Conservation (phyloP, 1,140 invertebrate genomes). For the Lepidurus apus region DNA sequence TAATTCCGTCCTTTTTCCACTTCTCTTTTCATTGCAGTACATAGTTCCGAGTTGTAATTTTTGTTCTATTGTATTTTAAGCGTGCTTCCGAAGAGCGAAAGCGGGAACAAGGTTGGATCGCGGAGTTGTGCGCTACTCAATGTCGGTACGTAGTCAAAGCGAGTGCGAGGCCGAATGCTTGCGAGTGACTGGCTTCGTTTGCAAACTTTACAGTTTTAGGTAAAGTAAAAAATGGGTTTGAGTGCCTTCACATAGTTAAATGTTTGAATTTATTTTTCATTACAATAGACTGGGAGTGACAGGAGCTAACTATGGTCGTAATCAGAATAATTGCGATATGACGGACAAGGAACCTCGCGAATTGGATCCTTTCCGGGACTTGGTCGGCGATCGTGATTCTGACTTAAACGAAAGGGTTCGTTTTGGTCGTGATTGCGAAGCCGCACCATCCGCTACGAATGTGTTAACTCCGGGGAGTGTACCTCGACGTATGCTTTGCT, state of each 20-base stretch:
- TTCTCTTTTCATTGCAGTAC: not conserved
- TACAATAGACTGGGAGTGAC: not conserved
- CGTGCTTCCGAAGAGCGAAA: constrained; percentile 65
- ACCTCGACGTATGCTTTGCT: not conserved
- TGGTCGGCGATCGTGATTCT: constrained; percentile 66
- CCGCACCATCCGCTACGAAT: not conserved
- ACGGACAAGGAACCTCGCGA: constrained; percentile 59
- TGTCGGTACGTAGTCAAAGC: constrained; percentile 58
- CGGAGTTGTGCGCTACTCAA: constrained; percentile 57
- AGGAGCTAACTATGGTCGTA: constrained; percentile 27
- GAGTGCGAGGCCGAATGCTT: constrained; percentile 68
- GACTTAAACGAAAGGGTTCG: constrained; percentile 62
- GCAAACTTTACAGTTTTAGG: constrained; percentile 68
- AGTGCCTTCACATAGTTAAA: not conserved
- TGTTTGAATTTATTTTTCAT: not conserved
- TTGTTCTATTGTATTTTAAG: constrained; percentile 46
- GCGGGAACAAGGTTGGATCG: constrained; percentile 64
- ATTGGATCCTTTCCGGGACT: constrained; percentile 64
- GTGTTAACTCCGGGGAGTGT: not conserved
- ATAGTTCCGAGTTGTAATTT: not conserved
- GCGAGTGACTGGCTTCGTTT: constrained; percentile 61
- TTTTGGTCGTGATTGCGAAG: constrained; percentile 28
- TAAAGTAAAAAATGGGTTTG: constrained; percentile 42
- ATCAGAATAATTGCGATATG: constrained; percentile 66
- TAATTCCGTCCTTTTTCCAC: not conserved